A percentile compares a stretch with the other conserved stretches of the same genome.
phyloP scores from a whole-genome alignment of 1,140 invertebrate species.

The Neodiprion virginianus region DNA sequence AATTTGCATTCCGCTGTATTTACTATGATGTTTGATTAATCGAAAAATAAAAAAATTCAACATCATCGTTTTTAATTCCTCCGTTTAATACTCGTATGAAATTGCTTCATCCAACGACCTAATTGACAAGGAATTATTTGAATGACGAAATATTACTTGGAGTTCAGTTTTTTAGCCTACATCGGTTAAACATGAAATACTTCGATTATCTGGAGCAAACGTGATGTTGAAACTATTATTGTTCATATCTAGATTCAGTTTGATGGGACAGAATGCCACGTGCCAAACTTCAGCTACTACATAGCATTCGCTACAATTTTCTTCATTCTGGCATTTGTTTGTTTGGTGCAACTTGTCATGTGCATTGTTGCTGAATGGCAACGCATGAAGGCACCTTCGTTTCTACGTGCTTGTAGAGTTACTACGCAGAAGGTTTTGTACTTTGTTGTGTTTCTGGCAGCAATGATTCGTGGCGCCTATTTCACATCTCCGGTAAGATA shows the following conservation, averaged over 20 bases:
- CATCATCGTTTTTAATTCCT: too few species aligned
- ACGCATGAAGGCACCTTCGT: constrained; percentile 80
- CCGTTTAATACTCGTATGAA: too few species aligned
- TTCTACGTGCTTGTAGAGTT: constrained; percentile 81
- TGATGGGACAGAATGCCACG: constrained; percentile 69
- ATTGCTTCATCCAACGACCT: too few species aligned
- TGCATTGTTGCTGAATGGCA: constrained; percentile 84
- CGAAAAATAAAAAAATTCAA: too few species aligned
- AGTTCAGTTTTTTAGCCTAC: neutral
- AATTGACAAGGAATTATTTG: too few species aligned
- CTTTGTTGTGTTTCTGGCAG: constrained; percentile 86
- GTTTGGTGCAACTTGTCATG: constrained; percentile 85
- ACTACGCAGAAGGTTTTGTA: constrained; percentile 93
- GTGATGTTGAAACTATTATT: neutral
- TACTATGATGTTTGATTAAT: too few species aligned
- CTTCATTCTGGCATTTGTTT: constrained; percentile 84
- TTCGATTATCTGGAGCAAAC: neutral
- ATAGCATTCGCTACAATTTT: constrained; percentile 82
- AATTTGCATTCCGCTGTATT: too few species aligned
- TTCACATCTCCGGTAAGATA: constrained; percentile 85
- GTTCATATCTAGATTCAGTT: constrained; percentile 69
- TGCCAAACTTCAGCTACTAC: constrained; percentile 71
- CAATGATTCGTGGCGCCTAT: constrained; percentile 85
- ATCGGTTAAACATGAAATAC: neutral
- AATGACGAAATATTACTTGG: neutral